These are phyloP conservation scores for Helicoverpa assulta DNA, from an alignment of 2,888 invertebrate species.

Conservation along the genomic window DNA sequence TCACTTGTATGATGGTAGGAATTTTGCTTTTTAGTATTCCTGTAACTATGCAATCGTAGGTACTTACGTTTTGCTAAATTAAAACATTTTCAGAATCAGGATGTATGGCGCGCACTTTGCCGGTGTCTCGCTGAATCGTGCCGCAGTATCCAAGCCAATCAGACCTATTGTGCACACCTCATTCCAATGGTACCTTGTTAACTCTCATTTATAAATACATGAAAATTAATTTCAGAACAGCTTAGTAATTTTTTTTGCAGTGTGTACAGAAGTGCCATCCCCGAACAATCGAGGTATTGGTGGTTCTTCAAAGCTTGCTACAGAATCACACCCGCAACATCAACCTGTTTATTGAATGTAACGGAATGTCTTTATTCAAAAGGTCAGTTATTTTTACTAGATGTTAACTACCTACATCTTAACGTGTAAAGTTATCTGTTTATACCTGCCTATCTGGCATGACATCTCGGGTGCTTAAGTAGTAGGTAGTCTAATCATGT, in stretches of 20 bases:
- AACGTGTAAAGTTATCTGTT: too few species aligned
- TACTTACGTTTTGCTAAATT: background rate
- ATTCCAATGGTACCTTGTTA: conserved; percentile 75
- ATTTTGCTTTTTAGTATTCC: background rate
- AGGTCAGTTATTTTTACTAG: conserved; percentile 66
- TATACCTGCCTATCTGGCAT: too few species aligned
- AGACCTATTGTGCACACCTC: conserved; percentile 80
- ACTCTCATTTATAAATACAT: background rate
- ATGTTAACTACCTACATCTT: too few species aligned
- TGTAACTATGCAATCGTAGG: background rate
- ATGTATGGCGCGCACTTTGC: conserved; percentile 82
- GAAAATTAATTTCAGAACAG: background rate
- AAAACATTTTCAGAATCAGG: conserved; percentile 72
- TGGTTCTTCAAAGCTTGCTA: conserved; percentile 77
- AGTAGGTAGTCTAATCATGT: too few species aligned
- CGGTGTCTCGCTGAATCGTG: conserved; percentile 79
- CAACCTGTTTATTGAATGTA: conserved; percentile 73
- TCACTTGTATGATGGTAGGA: conserved; percentile 79
- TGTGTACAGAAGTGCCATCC: conserved; percentile 74
- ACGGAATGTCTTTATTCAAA: conserved; percentile 78
- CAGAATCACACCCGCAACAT: conserved; percentile 74
- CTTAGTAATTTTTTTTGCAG: conserved; percentile 61
- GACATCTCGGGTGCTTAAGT: too few species aligned
- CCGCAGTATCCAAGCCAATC: conserved; percentile 72
- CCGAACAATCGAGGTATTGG: conserved; percentile 71